Percentiles rank a stretch among this genome's conserved stretches.
These are phyloP conservation scores for Trissolcus basalis DNA, from an alignment of 1,140 invertebrate genomes.

Conservation along the genomic window DNA sequence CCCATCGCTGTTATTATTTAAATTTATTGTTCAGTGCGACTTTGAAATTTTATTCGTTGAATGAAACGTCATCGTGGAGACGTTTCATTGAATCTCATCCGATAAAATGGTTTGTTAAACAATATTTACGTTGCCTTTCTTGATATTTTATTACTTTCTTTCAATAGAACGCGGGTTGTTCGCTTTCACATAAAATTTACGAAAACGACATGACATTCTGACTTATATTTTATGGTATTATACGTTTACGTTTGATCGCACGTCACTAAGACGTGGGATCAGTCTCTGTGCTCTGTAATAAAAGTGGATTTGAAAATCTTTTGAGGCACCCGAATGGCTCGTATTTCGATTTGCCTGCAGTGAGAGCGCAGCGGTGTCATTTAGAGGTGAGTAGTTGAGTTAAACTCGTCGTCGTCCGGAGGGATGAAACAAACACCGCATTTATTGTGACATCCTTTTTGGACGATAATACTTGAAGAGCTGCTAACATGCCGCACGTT, in stretches of 20 bases:
- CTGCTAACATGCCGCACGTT: slow-evolving; percentile 68
- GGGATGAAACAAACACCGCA: slow-evolving; percentile 66
- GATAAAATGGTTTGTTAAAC: slow-evolving; percentile 9
- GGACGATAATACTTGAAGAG: slow-evolving; percentile 63
- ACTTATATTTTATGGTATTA: slow-evolving; percentile 50
- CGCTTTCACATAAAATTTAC: slow-evolving; percentile 47
- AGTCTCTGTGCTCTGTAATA: slow-evolving; percentile 59
- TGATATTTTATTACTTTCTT: slow-evolving; percentile 26
- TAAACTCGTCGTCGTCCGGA: slow-evolving; percentile 60
- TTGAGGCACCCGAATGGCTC: slow-evolving; percentile 62
- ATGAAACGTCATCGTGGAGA: too few species aligned
- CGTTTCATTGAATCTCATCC: too few species aligned
- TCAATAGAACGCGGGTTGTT: slow-evolving; percentile 22
- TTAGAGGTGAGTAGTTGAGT: slow-evolving; percentile 68
- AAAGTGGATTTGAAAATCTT: slow-evolving; percentile 59
- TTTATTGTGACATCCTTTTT: slow-evolving; percentile 58
- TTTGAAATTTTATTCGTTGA: too few species aligned
- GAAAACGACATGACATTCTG: slow-evolving; percentile 27
- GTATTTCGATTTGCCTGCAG: slow-evolving; percentile 68
- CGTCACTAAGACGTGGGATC: slow-evolving; percentile 60
- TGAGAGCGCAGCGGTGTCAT: slow-evolving; percentile 67
- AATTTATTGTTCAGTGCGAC: too few species aligned
- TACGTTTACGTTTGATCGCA: slow-evolving; percentile 51
- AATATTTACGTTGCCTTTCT: slow-evolving; percentile 12
- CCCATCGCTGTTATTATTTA: too few species aligned